Percentiles rank a stretch among this genome's conserved stretches.
Conservation (phyloP, 1,140 invertebrate genomes). For the Brachionus plicatilis region DNA sequence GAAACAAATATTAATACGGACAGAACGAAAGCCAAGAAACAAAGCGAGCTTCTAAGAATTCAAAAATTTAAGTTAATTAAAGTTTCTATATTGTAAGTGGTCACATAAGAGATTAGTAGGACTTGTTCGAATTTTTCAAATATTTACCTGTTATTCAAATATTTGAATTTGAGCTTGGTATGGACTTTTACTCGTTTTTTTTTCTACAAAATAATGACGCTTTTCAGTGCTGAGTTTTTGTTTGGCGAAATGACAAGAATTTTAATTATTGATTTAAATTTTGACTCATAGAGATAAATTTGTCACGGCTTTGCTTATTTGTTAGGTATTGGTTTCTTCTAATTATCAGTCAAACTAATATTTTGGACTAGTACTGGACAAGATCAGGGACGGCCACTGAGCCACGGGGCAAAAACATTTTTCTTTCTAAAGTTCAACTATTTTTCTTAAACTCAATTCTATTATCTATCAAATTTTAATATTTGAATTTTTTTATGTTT, state of each 20-base stretch:
- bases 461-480: no score
- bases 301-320: background rate
- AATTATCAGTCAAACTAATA: background rate
- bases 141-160: conserved; percentile 28
- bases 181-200: background rate
- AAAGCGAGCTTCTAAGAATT: background rate
- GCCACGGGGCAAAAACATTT: no score
- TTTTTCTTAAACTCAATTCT: no score
- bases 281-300: background rate
- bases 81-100: conserved; percentile 6
- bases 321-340: background rate
- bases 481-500: background rate
- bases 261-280: conserved; percentile 28
- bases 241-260: background rate
- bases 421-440: no score
- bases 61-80: background rate
- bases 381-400: no score
- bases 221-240: background rate
- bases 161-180: background rate
- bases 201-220: background rate
- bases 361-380: background rate
- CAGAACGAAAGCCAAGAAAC: background rate
- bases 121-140: conserved; percentile 3
- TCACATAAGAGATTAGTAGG: background rate
- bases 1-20: background rate